Evolutionary conservation across 2,113 vertebrate species (phyloP).

Genomic region (Fulmarus glacialis): DNA sequence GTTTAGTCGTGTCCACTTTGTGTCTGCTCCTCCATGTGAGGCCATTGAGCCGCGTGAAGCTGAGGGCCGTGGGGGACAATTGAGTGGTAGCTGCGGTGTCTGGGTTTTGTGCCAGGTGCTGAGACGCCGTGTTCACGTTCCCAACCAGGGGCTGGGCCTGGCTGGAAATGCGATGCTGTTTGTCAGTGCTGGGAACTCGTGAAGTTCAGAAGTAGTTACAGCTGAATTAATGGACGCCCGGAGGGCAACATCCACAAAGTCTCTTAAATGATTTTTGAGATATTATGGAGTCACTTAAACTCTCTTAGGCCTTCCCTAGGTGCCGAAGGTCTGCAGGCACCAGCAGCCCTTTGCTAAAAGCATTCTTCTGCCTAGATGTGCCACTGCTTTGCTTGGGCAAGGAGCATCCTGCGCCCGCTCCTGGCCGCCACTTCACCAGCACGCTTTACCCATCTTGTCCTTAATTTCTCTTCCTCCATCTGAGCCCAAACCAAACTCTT

Average conservation of each 20-base stretch:
- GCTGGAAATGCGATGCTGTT: neutral
- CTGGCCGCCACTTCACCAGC: neutral
- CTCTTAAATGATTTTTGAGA: neutral
- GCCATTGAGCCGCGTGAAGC: neutral
- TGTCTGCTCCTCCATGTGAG: too few relatives aligned
- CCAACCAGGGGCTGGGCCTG: neutral
- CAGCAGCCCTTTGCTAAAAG: neutral
- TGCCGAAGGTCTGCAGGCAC: neutral
- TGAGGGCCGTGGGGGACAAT: neutral
- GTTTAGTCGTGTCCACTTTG: accelerated
- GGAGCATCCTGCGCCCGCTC: neutral
- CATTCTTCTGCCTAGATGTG: neutral
- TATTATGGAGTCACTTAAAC: neutral
- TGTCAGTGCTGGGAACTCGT: neutral
- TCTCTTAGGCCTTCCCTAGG: neutral
- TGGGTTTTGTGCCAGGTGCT: neutral
- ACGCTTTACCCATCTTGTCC: too few relatives aligned
- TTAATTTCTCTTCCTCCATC: neutral
- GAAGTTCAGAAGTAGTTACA: neutral
- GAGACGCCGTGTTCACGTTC: neutral
- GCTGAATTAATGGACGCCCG: neutral
- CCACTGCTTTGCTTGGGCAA: neutral
- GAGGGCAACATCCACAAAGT: neutral
- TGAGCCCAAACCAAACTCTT: neutral
- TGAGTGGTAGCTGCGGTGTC: neutral